Evolutionary conservation across 2,113 vertebrate species (phyloP), one percentile per base, ranked within the genome.

Genomic region (Oophaga pumilio): DNA sequence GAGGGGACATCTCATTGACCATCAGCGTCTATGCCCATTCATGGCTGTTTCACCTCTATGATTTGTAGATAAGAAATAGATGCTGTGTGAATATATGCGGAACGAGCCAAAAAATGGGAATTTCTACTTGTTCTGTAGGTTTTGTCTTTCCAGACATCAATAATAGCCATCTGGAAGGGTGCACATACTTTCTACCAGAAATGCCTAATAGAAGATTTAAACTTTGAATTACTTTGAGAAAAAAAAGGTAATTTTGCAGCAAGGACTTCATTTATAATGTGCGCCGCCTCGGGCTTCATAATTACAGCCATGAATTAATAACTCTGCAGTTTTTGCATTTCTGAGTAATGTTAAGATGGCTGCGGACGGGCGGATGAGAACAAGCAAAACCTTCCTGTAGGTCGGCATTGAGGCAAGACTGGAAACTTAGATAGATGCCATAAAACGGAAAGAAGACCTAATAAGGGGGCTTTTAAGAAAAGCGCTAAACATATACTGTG

Each of bases 171-270:
- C 28, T 20, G 1, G 50, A 15, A 50, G 18, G 71, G 33, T 5
- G 68, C 33, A 49, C 28, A 28, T 71, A 33, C 28, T 20, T 43
- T 71, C 68, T 71, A 71, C 26, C 26, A 15, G 6, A 71, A 71
- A 14, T 43, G 33, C 15, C 5, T 73, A 49, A 73, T 73, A 2
- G 33, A 73, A 17, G 33, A 33, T 9, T 28, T 73, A 43, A 73
- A 49, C 69, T 73, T 73, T 73, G 69, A 20, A 73, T 73, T 33
- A 73, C 69, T 73, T 73, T 73, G 69, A 73, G 33, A 11, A 71
- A 17, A 66, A 43, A 73, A 73, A 43, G 69, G 33, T 73, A 73
- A 73, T 73, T 43, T 18, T 73, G 33, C 69, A 49, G 28, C 28
- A 73, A 73, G 33, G 69, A 24, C 74, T 76, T 53, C 49, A 76